Evolutionary conservation across 2,888 invertebrate genomes (phyloP).

Genomic region (Sinhomidia bicolor): DNA sequence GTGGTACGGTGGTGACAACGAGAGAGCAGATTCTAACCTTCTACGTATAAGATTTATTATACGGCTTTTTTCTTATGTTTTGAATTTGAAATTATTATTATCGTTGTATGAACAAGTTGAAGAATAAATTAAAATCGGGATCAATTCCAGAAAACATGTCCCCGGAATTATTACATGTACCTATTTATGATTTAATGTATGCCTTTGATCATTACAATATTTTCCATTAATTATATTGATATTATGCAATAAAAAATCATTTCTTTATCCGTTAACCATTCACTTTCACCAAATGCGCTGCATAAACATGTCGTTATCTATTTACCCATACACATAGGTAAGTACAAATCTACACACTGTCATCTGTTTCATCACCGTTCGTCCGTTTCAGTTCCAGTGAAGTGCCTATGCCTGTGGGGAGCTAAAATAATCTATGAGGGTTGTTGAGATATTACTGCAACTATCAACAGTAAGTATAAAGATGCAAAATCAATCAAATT

Average conservation of each 20-base stretch:
- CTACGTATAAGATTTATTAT: slow-evolving; percentile 72
- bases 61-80: slow-evolving; percentile 74
- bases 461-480: too few relatives aligned
- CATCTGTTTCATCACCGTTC: too few relatives aligned
- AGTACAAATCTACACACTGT: too few relatives aligned
- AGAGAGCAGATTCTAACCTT: slow-evolving; percentile 72
- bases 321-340: background rate
- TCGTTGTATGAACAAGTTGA: slow-evolving; percentile 71
- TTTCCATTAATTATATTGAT: slow-evolving; percentile 4
- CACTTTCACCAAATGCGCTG: background rate
- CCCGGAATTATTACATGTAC: slow-evolving; percentile 24
- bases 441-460: too few relatives aligned
- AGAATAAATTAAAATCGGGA: slow-evolving; percentile 72
- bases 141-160: slow-evolving; percentile 64
- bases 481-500: background rate
- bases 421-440: too few relatives aligned
- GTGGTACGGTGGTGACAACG: slow-evolving; percentile 63
- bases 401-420: background rate
- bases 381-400: too few relatives aligned
- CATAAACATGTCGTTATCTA: background rate
- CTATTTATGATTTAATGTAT: slow-evolving; percentile 32
- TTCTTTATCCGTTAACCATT: background rate
- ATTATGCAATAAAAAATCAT: slow-evolving; percentile 35
- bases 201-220: slow-evolving; percentile 1
- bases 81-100: slow-evolving; percentile 73